Evolutionary conservation across 92 coral and sea anemone genomes (phyloP).

Genomic region (Palythoa grandis): DNA sequence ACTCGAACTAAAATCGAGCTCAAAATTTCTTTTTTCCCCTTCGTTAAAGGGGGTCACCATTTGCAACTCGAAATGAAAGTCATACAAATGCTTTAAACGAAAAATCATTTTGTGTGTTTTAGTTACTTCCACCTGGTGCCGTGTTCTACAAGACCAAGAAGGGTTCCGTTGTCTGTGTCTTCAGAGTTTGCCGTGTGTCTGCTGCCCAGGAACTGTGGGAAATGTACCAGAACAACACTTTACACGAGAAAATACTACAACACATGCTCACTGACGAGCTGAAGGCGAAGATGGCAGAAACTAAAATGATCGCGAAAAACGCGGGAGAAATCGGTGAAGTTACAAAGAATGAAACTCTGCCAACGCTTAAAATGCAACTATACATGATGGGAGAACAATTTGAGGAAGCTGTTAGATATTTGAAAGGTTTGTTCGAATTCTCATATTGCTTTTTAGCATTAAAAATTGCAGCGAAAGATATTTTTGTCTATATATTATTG

Average conservation of each 20-base stretch:
- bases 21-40: no score
- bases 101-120: neutral
- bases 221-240: constrained; percentile 55
- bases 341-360: neutral
- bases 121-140: constrained; percentile 76
- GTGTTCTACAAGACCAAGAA: constrained; percentile 69
- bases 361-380: neutral
- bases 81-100: no score
- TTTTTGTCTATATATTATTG: no score
- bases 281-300: neutral
- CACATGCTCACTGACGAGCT: constrained; percentile 46
- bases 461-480: no score
- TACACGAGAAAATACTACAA: constrained; percentile 49
- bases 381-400: constrained; percentile 11
- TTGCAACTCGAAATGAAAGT: no score
- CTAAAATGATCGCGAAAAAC: constrained; percentile 1
- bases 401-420: constrained; percentile 8
- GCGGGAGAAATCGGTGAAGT: neutral
- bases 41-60: no score
- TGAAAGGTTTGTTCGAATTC: constrained; percentile 10
- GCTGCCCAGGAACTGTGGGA: constrained; percentile 81
- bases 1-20: no score
- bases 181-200: constrained; percentile 79
- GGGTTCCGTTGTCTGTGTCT: constrained; percentile 71
- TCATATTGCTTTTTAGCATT: no score